phyloP scores from a whole-genome alignment of 1,140 invertebrate genomes.

The Grapholita molesta region DNA sequence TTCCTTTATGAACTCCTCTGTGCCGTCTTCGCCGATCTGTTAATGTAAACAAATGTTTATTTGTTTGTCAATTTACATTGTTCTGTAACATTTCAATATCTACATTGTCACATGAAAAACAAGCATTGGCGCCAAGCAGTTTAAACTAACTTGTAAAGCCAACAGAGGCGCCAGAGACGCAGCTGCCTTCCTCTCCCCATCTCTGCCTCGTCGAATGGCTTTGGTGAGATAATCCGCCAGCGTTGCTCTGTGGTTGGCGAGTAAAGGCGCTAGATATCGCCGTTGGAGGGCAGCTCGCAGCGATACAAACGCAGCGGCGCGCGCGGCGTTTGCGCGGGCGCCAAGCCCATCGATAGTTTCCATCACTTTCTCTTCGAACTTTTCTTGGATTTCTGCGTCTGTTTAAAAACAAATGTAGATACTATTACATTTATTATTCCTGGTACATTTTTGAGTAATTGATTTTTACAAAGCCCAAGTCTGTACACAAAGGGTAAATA shows the following conservation, averaged over 20 bases:
- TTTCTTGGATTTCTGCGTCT: constrained; percentile 83
- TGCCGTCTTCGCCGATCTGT: constrained; percentile 66
- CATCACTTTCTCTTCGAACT: constrained; percentile 92
- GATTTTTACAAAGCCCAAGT: not conserved
- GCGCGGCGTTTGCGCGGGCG: constrained; percentile 90
- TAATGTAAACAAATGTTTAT: not conserved
- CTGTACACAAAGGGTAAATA: no score
- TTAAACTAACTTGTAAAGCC: constrained; percentile 87
- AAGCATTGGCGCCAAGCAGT: not conserved
- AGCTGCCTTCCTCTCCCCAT: constrained; percentile 88
- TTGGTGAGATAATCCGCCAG: constrained; percentile 89
- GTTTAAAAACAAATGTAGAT: no score
- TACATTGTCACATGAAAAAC: not conserved
- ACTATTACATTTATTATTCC: no score
- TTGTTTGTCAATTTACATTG: not conserved
- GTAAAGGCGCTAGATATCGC: constrained; percentile 88
- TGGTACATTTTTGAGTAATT: not conserved
- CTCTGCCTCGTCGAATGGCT: constrained; percentile 89
- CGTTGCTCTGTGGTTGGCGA: constrained; percentile 87
- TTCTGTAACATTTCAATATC: not conserved
- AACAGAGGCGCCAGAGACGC: constrained; percentile 88
- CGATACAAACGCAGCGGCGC: constrained; percentile 85
- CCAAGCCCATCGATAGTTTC: constrained; percentile 91
- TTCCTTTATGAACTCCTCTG: constrained; percentile 58
- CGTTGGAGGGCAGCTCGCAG: constrained; percentile 87